Evolutionary conservation across 2,888 invertebrate genomes (phyloP).

Genomic region (Encarsia formosa): DNA sequence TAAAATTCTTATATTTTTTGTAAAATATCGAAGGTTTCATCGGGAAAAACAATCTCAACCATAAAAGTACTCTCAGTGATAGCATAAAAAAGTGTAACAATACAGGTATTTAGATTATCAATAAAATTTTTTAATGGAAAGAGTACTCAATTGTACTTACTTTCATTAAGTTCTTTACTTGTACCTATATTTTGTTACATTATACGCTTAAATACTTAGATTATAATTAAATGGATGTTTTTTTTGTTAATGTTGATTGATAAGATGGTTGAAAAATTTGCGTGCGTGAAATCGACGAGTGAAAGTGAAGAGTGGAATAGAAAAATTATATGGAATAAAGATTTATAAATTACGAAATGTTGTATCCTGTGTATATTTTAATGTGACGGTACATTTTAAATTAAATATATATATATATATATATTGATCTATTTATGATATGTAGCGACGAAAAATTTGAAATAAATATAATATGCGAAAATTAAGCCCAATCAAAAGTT

Average conservation of each 20-base stretch:
- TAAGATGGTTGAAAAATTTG: conserved; percentile 10
- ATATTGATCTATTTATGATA: conserved; percentile 27
- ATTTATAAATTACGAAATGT: conserved; percentile 25
- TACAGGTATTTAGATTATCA: conserved; percentile 15
- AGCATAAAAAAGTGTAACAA: conserved; percentile 15
- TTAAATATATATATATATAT: conserved; percentile 21
- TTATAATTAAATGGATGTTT: conserved; percentile 21
- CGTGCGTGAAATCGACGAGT: conserved; percentile 3
- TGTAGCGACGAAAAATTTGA: conserved; percentile 24
- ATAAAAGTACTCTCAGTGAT: conserved; percentile 15
- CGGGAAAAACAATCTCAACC: conserved; percentile 19
- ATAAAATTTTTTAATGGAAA: conserved; percentile 4
- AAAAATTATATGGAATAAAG: conserved; percentile 17
- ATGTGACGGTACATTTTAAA: conserved; percentile 29
- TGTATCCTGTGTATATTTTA: conserved; percentile 27
- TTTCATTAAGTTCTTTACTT: conserved; percentile 17
- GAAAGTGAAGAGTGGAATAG: conserved; percentile 8
- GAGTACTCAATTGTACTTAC: conserved; percentile 22
- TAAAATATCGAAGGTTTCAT: conserved; percentile 14
- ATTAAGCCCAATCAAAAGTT: no score
- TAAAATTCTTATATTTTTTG: conserved; percentile 1
- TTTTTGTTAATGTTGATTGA: conserved; percentile 24
- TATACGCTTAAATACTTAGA: conserved; percentile 22
- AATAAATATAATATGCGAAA: conserved; percentile 26
- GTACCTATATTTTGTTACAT: conserved; percentile 30